Conservation (phyloP, 1,140 invertebrate species). For the Heliconius melpomene region DNA sequence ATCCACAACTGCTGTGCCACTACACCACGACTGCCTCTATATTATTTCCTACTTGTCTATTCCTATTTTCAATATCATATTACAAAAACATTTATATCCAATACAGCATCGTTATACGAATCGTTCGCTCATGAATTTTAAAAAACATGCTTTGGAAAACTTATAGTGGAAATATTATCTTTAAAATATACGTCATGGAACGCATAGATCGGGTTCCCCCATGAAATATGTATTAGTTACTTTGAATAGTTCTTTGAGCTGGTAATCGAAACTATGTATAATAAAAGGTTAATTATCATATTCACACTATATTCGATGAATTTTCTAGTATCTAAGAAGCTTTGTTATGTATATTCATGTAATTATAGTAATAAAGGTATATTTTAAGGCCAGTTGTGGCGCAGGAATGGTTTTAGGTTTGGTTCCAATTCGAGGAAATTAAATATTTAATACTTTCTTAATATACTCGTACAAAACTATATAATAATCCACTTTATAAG, state of each 20-base stretch:
- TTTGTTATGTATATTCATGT: neutral
- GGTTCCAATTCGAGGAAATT: neutral
- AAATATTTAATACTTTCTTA: neutral
- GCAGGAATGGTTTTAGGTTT: neutral
- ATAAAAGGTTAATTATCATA: conserved; percentile 2
- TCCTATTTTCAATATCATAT: neutral
- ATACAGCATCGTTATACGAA: neutral
- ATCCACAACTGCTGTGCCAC: too few species aligned
- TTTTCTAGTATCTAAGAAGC: neutral
- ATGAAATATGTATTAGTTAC: conserved; percentile 63
- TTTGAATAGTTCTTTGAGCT: conserved; percentile 48
- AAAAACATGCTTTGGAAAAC: neutral
- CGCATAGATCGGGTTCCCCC: conserved; percentile 29
- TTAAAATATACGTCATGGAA: conserved; percentile 42
- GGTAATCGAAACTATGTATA: conserved; percentile 14
- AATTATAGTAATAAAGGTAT: too few species aligned
- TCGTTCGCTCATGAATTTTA: neutral
- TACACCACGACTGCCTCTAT: too few species aligned
- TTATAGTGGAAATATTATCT: conserved; percentile 28
- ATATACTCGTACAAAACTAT: neutral
- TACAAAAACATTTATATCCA: neutral
- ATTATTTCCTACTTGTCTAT: neutral
- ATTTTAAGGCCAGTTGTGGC: neutral
- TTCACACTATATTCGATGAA: neutral
- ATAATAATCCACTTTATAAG: too few species aligned